Evolutionary conservation across 2,797 vertebrate species (phyloP).

Genomic region (Otus scops): DNA sequence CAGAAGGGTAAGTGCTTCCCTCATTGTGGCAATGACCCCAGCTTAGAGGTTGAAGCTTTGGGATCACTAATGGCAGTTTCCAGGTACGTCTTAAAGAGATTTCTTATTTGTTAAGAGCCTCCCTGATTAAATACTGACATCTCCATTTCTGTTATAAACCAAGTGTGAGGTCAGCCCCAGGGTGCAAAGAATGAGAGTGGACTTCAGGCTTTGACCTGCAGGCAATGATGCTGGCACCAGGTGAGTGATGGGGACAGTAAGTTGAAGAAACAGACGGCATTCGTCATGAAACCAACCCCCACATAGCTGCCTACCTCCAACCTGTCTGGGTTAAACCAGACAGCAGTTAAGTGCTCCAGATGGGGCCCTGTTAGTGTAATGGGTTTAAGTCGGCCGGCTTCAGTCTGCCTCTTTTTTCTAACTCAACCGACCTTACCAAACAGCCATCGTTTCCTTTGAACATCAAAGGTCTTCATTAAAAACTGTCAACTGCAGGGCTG

Average conservation of each 20-base stretch:
- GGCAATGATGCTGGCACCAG: neutral
- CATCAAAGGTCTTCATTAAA: constrained; percentile 54
- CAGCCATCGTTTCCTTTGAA: neutral
- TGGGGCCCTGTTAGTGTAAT: neutral
- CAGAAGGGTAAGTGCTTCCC: neutral
- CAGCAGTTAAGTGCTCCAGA: constrained; percentile 22
- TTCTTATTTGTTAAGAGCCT: neutral
- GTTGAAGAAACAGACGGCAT: fast-evolving
- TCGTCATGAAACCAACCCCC: neutral
- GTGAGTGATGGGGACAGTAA: neutral
- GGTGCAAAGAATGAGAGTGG: neutral
- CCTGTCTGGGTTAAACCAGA: neutral
- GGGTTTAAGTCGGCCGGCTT: neutral
- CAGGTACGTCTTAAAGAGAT: neutral
- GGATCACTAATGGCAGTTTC: neutral
- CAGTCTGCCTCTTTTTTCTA: constrained; percentile 36
- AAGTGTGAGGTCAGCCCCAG: neutral
- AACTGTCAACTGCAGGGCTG: neutral
- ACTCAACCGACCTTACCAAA: constrained; percentile 9
- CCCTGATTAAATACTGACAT: neutral
- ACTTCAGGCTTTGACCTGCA: neutral
- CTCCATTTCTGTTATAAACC: neutral
- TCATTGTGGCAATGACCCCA: fast-evolving
- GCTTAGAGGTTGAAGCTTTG: neutral
- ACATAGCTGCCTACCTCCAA: neutral